Conservation (phyloP, 37 sponge, comb jelly and placozoan species). For the Haliclona indistincta region DNA sequence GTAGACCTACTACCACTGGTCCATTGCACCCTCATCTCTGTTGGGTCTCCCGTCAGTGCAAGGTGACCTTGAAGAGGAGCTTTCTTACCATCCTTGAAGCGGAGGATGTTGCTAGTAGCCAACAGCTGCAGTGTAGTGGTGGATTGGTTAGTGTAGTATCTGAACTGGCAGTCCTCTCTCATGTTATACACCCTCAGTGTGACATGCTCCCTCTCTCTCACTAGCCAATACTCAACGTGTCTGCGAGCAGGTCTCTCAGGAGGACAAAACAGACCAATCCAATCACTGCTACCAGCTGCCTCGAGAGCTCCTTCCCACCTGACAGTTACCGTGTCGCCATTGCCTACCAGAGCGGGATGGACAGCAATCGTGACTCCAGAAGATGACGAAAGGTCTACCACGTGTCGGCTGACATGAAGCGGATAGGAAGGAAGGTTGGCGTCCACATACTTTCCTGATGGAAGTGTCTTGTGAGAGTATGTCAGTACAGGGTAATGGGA, state of each 20-base stretch:
- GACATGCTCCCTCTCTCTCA: no score
- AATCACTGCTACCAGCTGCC: constrained; percentile 4
- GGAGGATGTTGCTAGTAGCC: constrained; percentile 40
- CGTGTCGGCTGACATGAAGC: background rate
- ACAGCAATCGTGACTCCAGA: background rate
- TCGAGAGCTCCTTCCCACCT: background rate
- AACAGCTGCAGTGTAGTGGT: constrained; percentile 13
- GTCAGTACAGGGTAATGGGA: background rate
- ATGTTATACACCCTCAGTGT: constrained; percentile 39
- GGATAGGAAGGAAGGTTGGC: background rate
- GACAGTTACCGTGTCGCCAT: background rate
- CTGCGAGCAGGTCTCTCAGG: no score
- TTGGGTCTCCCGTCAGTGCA: constrained; percentile 43
- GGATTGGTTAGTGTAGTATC: constrained; percentile 29
- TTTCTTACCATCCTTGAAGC: constrained; percentile 17
- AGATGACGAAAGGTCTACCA: background rate
- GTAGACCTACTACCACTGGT: constrained; percentile 19
- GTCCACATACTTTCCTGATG: background rate
- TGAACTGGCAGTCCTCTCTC: constrained; percentile 41
- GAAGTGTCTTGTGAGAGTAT: background rate
- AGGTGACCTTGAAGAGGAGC: constrained; percentile 62
- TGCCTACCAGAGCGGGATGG: background rate
- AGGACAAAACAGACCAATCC: constrained; percentile 21
- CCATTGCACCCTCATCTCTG: constrained; percentile 64
- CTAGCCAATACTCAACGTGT: background rate